A percentile compares a stretch with the other conserved stretches of the same genome.
Evolutionary conservation across 1,140 invertebrate genomes (phyloP).

Genomic region (Lepidotrigona ventralis): DNA sequence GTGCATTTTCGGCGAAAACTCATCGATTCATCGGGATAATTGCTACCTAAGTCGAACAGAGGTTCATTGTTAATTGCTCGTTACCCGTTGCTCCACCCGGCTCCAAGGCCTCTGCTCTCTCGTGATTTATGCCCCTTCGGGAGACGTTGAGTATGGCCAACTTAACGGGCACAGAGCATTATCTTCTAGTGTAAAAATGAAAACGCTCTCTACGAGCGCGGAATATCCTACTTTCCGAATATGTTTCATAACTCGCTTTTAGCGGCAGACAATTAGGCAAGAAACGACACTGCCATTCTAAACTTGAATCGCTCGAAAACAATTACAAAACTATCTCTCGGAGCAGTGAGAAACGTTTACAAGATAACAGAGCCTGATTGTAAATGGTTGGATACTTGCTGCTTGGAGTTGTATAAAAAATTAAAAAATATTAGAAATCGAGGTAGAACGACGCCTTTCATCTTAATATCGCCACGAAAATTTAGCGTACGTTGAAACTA

Average conservation of each 20-base stretch:
- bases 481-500: too few relatives aligned
- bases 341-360: too few relatives aligned
- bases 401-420: not conserved
- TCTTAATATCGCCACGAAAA: not conserved
- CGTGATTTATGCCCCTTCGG: slow-evolving; percentile 42
- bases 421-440: not conserved
- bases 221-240: slow-evolving; percentile 12
- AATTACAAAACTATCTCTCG: not conserved
- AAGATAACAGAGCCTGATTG: not conserved
- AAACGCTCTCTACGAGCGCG: not conserved
- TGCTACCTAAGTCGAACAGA: slow-evolving; percentile 7
- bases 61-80: slow-evolving; percentile 49
- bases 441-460: not conserved
- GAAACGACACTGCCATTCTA: not conserved
- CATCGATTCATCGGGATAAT: slow-evolving; percentile 32
- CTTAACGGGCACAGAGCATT: slow-evolving; percentile 35
- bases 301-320: not conserved
- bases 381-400: not conserved
- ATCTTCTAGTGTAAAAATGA: slow-evolving; percentile 10
- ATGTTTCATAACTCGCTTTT: slow-evolving; percentile 26
- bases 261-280: not conserved
- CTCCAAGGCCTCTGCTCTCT: not conserved
- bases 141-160: slow-evolving; percentile 9
- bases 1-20: slow-evolving; percentile 22
- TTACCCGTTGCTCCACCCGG: slow-evolving; percentile 35